phyloP scores from a whole-genome alignment of 2,797 vertebrate genomes.

The Geotrypetes seraphini region DNA sequence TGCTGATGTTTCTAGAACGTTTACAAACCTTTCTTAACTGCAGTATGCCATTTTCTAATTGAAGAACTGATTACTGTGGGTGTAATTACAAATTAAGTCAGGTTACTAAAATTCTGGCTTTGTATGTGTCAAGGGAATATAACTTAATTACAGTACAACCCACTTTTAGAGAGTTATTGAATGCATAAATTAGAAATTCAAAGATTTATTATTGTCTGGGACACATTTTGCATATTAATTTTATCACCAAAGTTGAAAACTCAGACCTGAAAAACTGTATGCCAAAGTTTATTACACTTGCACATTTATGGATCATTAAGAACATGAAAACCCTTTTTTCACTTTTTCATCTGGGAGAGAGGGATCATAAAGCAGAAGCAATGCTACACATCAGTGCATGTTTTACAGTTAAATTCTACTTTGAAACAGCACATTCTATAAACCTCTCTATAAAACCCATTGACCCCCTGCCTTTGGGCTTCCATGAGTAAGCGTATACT shows the following conservation, averaged over 20 bases:
- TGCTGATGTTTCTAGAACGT: background rate
- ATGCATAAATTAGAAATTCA: conserved; percentile 19
- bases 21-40: conserved; percentile 10
- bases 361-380: no score
- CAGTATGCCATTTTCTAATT: conserved; percentile 31
- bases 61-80: conserved; percentile 40
- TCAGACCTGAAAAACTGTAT: background rate
- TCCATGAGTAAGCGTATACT: no score
- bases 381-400: no score
- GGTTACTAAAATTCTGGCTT: conserved; percentile 32
- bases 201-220: background rate
- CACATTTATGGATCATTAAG: no score
- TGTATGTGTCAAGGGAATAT: conserved; percentile 21
- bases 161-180: conserved; percentile 16
- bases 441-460: no score
- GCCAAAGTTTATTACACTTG: background rate
- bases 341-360: no score
- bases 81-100: conserved; percentile 37
- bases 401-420: no score
- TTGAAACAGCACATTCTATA: no score
- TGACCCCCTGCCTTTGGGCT: no score
- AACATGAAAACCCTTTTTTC: background rate
- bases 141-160: conserved; percentile 38
- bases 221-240: background rate
- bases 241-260: background rate